These are phyloP conservation scores for Caenorhabditis tropicalis DNA, from an alignment of 1,140 invertebrate species.

Conservation along the genomic window DNA sequence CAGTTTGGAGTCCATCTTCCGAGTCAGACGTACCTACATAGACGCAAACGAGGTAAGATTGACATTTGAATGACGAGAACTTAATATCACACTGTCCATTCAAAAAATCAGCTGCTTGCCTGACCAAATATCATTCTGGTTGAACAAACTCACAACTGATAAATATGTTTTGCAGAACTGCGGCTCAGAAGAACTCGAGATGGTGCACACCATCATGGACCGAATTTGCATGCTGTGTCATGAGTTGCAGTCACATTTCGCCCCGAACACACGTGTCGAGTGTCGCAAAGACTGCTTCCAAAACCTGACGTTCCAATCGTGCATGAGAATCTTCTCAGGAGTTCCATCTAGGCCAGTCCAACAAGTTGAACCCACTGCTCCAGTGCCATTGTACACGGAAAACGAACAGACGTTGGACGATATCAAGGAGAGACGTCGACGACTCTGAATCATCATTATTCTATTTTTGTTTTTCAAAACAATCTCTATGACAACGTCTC, in stretches of 20 bases:
- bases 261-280: constrained; percentile 49
- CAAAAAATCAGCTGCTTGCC: neutral
- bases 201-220: constrained; percentile 53
- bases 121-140: constrained; percentile 4
- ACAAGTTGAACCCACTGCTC: constrained; percentile 5
- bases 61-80: neutral
- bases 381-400: neutral
- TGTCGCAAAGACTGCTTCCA: constrained; percentile 52
- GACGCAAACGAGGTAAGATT: neutral
- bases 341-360: neutral
- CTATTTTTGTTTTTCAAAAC: neutral
- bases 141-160: neutral
- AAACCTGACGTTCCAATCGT: constrained; percentile 51
- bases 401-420: neutral
- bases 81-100: neutral
- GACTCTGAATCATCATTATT: neutral
- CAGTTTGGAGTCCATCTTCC: neutral
- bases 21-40: neutral
- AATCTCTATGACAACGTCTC: neutral
- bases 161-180: constrained; percentile 45
- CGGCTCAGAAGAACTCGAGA: neutral
- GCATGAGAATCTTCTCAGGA: constrained; percentile 47
- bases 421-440: neutral
- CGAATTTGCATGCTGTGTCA: constrained; percentile 52
- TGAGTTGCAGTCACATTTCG: constrained; percentile 46